These are phyloP conservation scores for Mergus octosetaceus DNA, from an alignment of 2,797 vertebrate genomes.

Conservation along the genomic window DNA sequence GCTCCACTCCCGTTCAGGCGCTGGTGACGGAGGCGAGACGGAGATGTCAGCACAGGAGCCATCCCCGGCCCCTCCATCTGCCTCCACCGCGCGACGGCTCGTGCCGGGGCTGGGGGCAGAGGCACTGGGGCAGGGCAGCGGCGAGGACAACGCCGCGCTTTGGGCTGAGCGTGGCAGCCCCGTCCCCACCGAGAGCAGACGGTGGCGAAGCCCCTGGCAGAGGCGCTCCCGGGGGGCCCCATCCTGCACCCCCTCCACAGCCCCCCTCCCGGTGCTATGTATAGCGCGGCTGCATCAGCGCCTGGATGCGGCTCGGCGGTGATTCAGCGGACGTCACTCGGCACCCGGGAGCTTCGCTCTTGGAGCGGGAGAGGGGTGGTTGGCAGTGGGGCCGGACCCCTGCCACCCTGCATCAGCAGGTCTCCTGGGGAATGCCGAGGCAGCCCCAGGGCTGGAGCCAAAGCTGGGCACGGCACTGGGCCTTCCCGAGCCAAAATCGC, in stretches of 20 bases:
- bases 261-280: rapidly evolving
- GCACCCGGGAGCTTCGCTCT: not conserved
- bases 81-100: rapidly evolving
- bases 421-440: not conserved
- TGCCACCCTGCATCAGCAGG: rapidly evolving
- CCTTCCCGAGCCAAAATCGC: rapidly evolving
- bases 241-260: not conserved
- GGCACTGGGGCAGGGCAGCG: not conserved
- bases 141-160: not conserved
- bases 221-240: not conserved
- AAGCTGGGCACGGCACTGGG: rapidly evolving
- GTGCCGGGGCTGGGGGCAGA: rapidly evolving
- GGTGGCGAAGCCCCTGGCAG: rapidly evolving
- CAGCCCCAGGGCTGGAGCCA: rapidly evolving
- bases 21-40: not conserved
- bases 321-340: not conserved
- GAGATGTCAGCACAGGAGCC: not conserved
- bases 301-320: not conserved
- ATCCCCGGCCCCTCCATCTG: rapidly evolving
- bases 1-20: not conserved
- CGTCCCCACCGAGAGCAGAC: not conserved
- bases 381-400: not conserved
- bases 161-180: not conserved
- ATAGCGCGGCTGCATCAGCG: not conserved
- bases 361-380: not conserved